Evolutionary conservation across 2,797 vertebrate genomes (phyloP).

Genomic region (Pitangus sulphuratus): DNA sequence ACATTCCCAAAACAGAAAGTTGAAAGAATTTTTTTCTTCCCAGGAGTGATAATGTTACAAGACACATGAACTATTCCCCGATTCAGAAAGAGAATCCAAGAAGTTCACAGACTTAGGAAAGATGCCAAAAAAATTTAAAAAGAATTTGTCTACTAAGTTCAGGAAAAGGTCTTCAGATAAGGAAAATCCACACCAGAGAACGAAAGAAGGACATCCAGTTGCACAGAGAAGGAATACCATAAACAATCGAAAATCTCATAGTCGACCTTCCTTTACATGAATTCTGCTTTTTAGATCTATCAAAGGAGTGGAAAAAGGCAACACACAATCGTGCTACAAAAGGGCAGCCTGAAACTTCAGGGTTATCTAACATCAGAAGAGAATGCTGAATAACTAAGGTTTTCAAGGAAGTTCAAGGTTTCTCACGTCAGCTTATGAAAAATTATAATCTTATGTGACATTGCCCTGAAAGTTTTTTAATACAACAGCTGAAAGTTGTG

Average conservation of each 20-base stretch:
- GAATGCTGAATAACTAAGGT: not conserved
- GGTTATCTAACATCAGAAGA: not conserved
- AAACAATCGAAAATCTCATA: not conserved
- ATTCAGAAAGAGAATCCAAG: conserved; percentile 37
- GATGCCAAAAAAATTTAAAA: not conserved
- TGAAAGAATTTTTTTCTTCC: not conserved
- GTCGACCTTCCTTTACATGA: not conserved
- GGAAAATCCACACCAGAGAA: conserved; percentile 8
- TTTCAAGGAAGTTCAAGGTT: conserved; percentile 1
- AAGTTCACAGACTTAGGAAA: conserved; percentile 3
- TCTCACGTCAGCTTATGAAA: not conserved
- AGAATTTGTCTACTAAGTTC: conserved; percentile 16
- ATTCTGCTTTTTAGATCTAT: not conserved
- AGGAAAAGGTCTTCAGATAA: conserved; percentile 48
- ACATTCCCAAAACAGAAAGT: not conserved
- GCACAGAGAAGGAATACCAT: not conserved
- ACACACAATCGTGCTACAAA: not conserved
- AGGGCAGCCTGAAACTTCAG: not conserved
- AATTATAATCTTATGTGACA: not conserved
- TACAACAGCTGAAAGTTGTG: not conserved
- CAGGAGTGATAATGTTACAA: not conserved
- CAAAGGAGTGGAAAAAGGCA: not conserved
- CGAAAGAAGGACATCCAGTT: not conserved
- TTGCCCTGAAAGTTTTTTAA: not conserved
- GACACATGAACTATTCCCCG: conserved; percentile 6